phyloP scores from a whole-genome alignment of 1,140 invertebrate genomes.

The Sminthurides bifidus region DNA sequence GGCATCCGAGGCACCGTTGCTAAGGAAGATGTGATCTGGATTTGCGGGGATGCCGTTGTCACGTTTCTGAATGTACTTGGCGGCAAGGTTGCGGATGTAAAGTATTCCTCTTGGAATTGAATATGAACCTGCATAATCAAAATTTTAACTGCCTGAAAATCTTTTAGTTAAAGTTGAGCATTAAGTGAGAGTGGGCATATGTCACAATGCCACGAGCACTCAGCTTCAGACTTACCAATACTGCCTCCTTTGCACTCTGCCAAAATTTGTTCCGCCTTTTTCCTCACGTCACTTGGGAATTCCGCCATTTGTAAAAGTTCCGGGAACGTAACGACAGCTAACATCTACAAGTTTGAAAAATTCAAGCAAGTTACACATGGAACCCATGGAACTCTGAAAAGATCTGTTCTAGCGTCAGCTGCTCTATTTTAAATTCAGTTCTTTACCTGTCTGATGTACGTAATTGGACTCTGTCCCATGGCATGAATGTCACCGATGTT shows the following conservation, averaged over 20 bases:
- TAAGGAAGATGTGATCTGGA: slow-evolving; percentile 70
- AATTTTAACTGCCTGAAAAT: too few species aligned
- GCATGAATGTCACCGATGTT: slow-evolving; percentile 99
- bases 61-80: slow-evolving; percentile 71
- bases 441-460: slow-evolving; percentile 59
- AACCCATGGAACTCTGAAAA: too few species aligned
- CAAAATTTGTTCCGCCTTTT: slow-evolving; percentile 62
- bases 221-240: too few species aligned
- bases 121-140: background rate
- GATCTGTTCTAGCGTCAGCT: too few species aligned
- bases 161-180: too few species aligned
- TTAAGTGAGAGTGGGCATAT: too few species aligned
- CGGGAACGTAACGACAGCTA: slow-evolving; percentile 65
- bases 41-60: slow-evolving; percentile 64
- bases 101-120: slow-evolving; percentile 79
- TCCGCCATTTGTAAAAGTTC: slow-evolving; percentile 55
- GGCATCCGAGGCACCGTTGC: slow-evolving; percentile 84
- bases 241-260: slow-evolving; percentile 67
- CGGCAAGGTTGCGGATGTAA: slow-evolving; percentile 76
- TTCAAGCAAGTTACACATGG: too few species aligned
- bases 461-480: slow-evolving; percentile 88
- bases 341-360: slow-evolving; percentile 46
- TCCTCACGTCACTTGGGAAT: slow-evolving; percentile 76
- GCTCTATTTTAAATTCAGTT: too few species aligned
- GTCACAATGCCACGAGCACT: too few species aligned